Conservation (phyloP, 2,797 vertebrate genomes). For the Merluccius polli region DNA sequence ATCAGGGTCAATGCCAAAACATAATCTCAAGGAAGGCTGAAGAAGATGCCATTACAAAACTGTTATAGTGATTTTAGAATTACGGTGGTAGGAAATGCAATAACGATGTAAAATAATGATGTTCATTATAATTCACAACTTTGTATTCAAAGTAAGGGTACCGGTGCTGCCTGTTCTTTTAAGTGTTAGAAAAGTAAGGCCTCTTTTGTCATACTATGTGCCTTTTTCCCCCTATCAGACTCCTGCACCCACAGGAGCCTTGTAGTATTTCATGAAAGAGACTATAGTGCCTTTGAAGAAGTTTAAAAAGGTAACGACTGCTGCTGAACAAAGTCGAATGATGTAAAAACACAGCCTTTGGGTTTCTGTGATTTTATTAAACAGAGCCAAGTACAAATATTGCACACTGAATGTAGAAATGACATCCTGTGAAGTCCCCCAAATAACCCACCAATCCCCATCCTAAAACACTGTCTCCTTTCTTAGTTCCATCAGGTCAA, state of each 20-base stretch:
- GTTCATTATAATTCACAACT: not conserved
- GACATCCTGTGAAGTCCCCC: slow-evolving; percentile 34
- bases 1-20: not conserved
- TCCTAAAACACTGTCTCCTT: slow-evolving; percentile 26
- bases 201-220: slow-evolving; percentile 22
- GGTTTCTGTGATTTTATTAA: slow-evolving; percentile 57
- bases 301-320: not conserved
- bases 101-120: not conserved
- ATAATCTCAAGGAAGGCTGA: not conserved
- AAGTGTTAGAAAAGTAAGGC: not conserved
- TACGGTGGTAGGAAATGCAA: not conserved
- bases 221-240: slow-evolving; percentile 16
- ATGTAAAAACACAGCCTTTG: not conserved
- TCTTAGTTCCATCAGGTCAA: slow-evolving; percentile 1
- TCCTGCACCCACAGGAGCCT: not conserved
- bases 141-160: not conserved
- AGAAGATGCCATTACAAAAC: not conserved
- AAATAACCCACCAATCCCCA: slow-evolving; percentile 29
- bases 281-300: slow-evolving; percentile 29
- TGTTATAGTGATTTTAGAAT: not conserved
- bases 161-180: not conserved
- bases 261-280: not conserved
- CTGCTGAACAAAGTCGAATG: not conserved
- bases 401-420: slow-evolving; percentile 62
- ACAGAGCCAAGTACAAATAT: slow-evolving; percentile 67